These are phyloP conservation scores for Amphiura filiformis DNA, from an alignment of 35 echinoderm and acorn worm genomes.

Conservation along the genomic window DNA sequence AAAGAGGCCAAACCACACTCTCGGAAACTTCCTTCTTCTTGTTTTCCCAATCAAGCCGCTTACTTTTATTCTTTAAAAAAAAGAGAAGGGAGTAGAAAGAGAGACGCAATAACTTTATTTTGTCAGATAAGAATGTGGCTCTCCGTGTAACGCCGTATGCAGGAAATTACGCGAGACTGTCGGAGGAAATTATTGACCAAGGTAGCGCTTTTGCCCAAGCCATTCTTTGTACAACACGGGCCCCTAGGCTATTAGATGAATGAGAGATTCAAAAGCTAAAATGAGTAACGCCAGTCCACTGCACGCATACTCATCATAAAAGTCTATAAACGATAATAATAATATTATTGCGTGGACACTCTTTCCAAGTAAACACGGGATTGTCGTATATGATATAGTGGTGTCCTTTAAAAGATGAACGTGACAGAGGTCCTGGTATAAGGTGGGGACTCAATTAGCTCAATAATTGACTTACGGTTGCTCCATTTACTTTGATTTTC, in stretches of 20 bases:
- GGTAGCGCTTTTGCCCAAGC: background rate
- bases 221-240: background rate
- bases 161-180: background rate
- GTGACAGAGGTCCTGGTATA: background rate
- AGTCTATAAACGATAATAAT: background rate
- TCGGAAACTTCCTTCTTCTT: background rate
- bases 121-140: background rate
- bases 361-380: background rate
- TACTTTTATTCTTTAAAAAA: background rate
- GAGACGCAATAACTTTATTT: constrained; percentile 4
- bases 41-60: background rate
- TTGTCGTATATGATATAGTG: background rate
- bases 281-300: background rate
- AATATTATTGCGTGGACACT: background rate
- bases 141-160: background rate
- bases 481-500: constrained; percentile 10
- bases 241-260: constrained; percentile 3
- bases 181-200: constrained; percentile 10
- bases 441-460: background rate
- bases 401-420: background rate
- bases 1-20: background rate
- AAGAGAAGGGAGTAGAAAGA: too few relatives aligned
- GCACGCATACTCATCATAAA: background rate
- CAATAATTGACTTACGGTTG: constrained; percentile 10
- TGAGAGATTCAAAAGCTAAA: background rate